Base-by-base conservation (phyloP, 2,797 vertebrate genomes). In the Poeciliopsis paucimaculata region DNA sequence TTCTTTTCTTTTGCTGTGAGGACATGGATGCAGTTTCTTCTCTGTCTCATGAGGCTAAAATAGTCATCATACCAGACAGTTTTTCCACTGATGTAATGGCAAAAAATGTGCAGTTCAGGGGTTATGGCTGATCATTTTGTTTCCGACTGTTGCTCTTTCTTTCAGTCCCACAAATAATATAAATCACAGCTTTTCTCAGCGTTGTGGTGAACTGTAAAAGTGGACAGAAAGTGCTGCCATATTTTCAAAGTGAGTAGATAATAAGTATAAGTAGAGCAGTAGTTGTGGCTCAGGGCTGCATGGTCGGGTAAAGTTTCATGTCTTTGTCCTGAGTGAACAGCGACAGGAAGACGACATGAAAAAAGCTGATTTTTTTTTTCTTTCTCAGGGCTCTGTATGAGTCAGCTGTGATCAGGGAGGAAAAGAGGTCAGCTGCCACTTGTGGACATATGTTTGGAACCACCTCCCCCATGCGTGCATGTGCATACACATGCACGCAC, bases 391-490 rank as follows among this genome's bases (percentile, higher is more conserved):
- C 77, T 84, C 64, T 1, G 74, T n/a, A 0, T 71, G 81, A 90
- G 77, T 77, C 87, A 92, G 86, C 86, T 89, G 85, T 84, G 86
- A 82, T 71, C 70, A 34, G 57, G 66, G 77, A 94, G 91, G 92
- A 93, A 90, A 90, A 91, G 71, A 93, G 84, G 79, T 94, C 91
- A 92, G 34, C 72, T 47, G 64, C 71, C 43, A 86, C 73, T 84
- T 41, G 49, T 82, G 85, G 83, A 83, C 79, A 75, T 76, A 87
- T 75, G 77, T 83, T 77, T 80, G 71, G 82, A 83, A 12, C 75
- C 45, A 2, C 70, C 80, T 78, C 47, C 80, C 53, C 4, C 53
- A n/a, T 3, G 1, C 26, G 3, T 10, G n/a, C 43, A 47, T 47
- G 31, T 68, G 2, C 23, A 8, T 23, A 53, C 51, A 2, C 51